These are phyloP conservation scores for Taeniopygia guttata DNA, from an alignment of 2,797 vertebrate genomes.

Conservation along the genomic window DNA sequence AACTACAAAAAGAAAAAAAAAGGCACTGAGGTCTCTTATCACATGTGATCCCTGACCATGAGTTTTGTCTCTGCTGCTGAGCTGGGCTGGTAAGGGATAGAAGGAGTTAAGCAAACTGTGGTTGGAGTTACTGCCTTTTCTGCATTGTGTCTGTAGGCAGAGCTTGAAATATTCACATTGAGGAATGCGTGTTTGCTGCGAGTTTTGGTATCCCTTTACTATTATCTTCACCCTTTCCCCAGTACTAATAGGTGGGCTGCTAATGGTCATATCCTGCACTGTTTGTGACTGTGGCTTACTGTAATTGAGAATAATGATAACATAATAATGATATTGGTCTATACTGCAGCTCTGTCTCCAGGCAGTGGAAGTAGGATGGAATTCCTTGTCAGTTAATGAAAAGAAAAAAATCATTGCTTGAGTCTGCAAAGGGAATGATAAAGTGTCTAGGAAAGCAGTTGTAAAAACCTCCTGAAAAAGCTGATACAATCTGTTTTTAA, in stretches of 20 bases:
- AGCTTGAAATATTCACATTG: background rate
- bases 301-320: slow-evolving; percentile 28
- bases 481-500: background rate
- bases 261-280: background rate
- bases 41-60: rapidly evolving
- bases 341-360: background rate
- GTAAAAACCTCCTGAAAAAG: background rate
- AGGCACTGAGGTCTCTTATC: background rate
- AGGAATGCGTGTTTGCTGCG: background rate
- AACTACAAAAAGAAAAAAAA: no score
- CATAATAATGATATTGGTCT: background rate
- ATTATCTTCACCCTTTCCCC: background rate
- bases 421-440: background rate
- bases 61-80: background rate
- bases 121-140: background rate
- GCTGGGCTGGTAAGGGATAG: background rate
- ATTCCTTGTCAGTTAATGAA: background rate
- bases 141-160: background rate
- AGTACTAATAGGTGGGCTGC: background rate
- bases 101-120: background rate
- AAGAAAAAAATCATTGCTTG: background rate
- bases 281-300: background rate
- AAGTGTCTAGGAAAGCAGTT: background rate
- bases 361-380: background rate
- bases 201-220: background rate